Evolutionary conservation across 1,140 invertebrate species (phyloP), one percentile per base, ranked within the genome.

Genomic region (Dendroctonus valens): DNA sequence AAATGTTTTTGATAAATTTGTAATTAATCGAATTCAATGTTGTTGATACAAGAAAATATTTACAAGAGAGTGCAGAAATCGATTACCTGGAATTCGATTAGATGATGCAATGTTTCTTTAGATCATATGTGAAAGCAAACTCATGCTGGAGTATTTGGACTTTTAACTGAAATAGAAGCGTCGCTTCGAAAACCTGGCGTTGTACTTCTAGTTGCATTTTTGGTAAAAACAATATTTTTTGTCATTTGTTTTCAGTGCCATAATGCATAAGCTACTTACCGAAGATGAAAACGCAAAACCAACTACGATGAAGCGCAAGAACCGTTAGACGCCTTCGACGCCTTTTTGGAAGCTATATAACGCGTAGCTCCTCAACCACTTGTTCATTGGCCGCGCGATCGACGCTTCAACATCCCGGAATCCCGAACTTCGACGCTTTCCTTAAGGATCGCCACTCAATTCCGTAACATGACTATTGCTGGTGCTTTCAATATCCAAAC

Each of bases 251-350:
- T 46, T 12, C 12, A 9, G 44, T 52, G 11, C 15, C 15, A 52
- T 12, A 12, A n/a, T 52, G 26, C 15, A 4, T 52, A 15, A 11
- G 15, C 15, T 52, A 52, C 9, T 9, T 12, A 12, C 15, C 3
- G 15, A 55, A 55, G 38, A 40, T 38, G 3, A 15, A 9, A 46
- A 46, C 2, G 9, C 44, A 11, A 46, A 46, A 11, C 44, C 38
- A 44, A 60, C 40, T 41, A 62, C 15, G n/a, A 55, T 38, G 61
- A 38, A 44, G 61, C 61, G 61, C 61, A 64, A 64, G 59, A 62
- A 62, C 59, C 37, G 48, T 62, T 39, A 53, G 61, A 64, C 51
- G 41, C 61, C 61, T 14, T 53, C 61, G 61, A 64, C 61, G 61
- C 53, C 58, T 64, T 48, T 48, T 54, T 46, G 41, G 41, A 53